Base-by-base conservation (phyloP, 2,888 invertebrate genomes). In the Eubasilissa splendida region DNA sequence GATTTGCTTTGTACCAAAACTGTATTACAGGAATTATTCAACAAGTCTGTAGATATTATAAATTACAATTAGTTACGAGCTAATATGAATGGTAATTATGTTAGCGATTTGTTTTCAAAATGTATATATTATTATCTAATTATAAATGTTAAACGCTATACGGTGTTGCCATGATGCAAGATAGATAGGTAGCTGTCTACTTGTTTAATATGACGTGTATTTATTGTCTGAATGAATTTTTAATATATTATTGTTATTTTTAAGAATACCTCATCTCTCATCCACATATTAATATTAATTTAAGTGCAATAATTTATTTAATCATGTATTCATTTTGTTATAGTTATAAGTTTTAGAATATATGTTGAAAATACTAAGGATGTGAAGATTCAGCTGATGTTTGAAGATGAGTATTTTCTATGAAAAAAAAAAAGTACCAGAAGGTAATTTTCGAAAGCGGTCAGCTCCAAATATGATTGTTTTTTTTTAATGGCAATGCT, bases 111-210 rank as follows among this genome's bases (percentile, higher is more conserved):
- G 63, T 33, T 63, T 33, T 33, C 33, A 22, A 63, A 63, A 33
- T 63, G 63, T 63, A 63, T 11, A 63, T 33, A 12, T 33, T 31
- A 31, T n/a, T 63, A 33, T 33, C 3, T 12, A 42, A 42, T 42
- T 42, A 42, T 42, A 42, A 42, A 42, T 42, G 42, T 42, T 42
- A 11, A 63, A 63, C 70, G 52, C 53, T 70, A 11, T 14, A 22
- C 52, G 53, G 70, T n/a, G 70, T 70, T 70, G 70, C 70, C 70
- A 70, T 70, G 22, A 52, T 54, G 53, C 52, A n/a, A 68, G n/a
- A n/a, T 70, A 70, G 52, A 11, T 70, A 70, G 52, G 11, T 70
- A n/a, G 14, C 22, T 60, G 42, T 42, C 12, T 33, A 11, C 33
- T 63, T 63, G 42, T 53, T 54, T 52, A 53, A 22, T 12, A 11